phyloP scores from a whole-genome alignment of 2,888 invertebrate species.

The Aporophyla nigra region DNA sequence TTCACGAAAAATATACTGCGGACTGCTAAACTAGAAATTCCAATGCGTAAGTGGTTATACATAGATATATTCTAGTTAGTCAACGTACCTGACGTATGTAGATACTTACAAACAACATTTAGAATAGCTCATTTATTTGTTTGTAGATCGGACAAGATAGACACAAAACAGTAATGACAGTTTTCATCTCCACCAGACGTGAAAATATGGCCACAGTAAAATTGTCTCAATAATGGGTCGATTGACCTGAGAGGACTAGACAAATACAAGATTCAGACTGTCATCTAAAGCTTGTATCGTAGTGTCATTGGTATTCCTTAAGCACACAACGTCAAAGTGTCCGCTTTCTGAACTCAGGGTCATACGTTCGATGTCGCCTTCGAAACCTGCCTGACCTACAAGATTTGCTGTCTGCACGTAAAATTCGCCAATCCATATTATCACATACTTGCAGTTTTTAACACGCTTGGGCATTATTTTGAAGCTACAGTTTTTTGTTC shows the following conservation, averaged over 20 bases:
- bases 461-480: neutral
- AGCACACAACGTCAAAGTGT: constrained; percentile 29
- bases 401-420: constrained; percentile 23
- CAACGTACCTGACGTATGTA: neutral
- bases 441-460: constrained; percentile 3
- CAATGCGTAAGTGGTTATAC: neutral
- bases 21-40: neutral
- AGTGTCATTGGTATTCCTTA: constrained; percentile 39
- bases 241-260: neutral
- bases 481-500: neutral
- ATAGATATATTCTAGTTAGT: neutral
- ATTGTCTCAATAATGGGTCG: constrained; percentile 13
- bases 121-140: neutral
- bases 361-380: constrained; percentile 47
- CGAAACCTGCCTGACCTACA: constrained; percentile 52
- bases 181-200: constrained; percentile 48
- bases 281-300: neutral
- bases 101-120: too few relatives aligned
- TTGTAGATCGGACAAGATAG: constrained; percentile 1
- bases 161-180: neutral
- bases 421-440: constrained; percentile 19
- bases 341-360: constrained; percentile 60
- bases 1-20: neutral
- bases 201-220: constrained; percentile 42
- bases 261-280: neutral